A percentile compares a stretch with the other conserved stretches of the same genome.
Evolutionary conservation across 2,113 vertebrate species (phyloP).

Genomic region (Parotia lawesii): DNA sequence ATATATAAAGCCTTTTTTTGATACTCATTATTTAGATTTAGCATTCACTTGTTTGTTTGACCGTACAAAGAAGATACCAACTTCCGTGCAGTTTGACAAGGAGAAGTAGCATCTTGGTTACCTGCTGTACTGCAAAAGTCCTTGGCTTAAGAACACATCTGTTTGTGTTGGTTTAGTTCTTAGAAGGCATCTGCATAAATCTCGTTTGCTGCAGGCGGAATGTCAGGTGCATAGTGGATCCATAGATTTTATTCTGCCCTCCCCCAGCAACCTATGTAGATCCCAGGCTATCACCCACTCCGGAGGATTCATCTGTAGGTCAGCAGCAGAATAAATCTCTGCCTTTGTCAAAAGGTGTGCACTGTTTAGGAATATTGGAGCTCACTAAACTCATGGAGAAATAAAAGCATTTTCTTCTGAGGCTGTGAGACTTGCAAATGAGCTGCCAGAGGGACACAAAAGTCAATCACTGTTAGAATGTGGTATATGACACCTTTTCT

Average conservation of each 20-base stretch:
- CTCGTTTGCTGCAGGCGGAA: neutral
- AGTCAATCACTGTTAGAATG: neutral
- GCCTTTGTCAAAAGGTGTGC: neutral
- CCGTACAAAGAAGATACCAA: neutral
- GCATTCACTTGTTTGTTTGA: neutral
- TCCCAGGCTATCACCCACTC: neutral
- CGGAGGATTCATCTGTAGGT: neutral
- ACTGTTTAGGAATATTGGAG: neutral
- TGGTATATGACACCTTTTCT: neutral
- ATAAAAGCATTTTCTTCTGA: neutral
- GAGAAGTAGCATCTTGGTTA: neutral
- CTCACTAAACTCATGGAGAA: neutral
- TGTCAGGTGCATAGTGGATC: neutral
- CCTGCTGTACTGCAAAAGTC: neutral
- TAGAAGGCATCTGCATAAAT: neutral
- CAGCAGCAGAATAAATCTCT: neutral
- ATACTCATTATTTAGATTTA: neutral
- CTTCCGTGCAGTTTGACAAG: neutral
- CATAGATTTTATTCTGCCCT: neutral
- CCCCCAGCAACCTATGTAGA: neutral
- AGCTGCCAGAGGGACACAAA: neutral
- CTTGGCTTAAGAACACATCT: neutral
- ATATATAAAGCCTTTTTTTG: neutral
- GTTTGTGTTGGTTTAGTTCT: neutral
- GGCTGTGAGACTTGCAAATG: neutral